Evolutionary conservation across 2,888 invertebrate species (phyloP), one percentile per base, ranked within the genome.

Genomic region (Alcis repandata): DNA sequence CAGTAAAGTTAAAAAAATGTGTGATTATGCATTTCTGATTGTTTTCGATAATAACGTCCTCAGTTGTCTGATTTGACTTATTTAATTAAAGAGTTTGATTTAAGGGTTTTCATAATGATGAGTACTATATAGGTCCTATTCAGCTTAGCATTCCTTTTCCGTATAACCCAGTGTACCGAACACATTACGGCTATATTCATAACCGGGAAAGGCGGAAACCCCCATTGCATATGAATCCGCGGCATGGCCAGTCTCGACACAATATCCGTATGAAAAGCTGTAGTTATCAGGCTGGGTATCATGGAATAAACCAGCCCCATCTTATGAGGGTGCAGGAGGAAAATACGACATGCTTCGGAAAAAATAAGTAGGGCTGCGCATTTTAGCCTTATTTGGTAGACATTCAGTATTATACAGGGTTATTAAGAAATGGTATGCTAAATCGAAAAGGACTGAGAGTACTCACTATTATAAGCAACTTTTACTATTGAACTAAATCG

Each of bases 321-420:
- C 36, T 51, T 20, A 38, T 19, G 36, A 51, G 51, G 51, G 51
- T 51, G 51, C 51, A 36, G 0, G 19, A 36, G 36, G 51, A 51
- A 51, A 51, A 49, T 49, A 51, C 19, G 15, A 9, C 8, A 11
- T 46, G 36, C 51, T 13, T 36, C 51, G 19, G 36, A 20, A 33
- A 33, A 33, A 20, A 19, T 19, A 20, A 13, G 13, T 36, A 38
- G 4, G 49, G 33, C 2, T 17, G 32, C 33, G 36, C 11, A 32
- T 33, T 49, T 33, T 11, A 4, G 8, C 6, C 17, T 49, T 11
- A 43, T n/a, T n/a, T n/a, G n/a, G n/a, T n/a, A n/a, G n/a, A n/a
- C n/a, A n/a, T n/a, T n/a, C n/a, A n/a, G n/a, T n/a, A n/a, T n/a
- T n/a, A n/a, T n/a, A n/a, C n/a, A n/a, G n/a, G n/a, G n/a, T n/a